Conservation (phyloP, 2,113 vertebrate genomes). For the Chaenocephalus aceratus region DNA sequence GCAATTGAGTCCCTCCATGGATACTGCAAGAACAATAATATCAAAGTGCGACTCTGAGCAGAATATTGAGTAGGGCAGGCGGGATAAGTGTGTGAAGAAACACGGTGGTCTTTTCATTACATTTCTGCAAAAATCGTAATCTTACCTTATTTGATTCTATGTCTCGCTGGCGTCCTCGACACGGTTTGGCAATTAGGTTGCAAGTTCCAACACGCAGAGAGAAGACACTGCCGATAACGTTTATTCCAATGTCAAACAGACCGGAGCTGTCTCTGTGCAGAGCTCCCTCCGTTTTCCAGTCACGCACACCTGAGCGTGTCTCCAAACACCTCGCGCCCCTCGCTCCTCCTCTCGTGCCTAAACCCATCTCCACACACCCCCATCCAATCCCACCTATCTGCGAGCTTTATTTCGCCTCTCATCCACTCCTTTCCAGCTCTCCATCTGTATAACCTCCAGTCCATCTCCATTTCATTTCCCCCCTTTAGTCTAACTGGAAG, state of each 20-base stretch:
- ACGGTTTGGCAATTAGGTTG: constrained; percentile 24
- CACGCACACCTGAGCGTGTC: constrained; percentile 82
- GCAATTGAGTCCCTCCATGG: not conserved
- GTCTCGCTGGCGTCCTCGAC: not conserved
- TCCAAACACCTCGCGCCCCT: constrained; percentile 69
- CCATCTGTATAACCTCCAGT: not conserved
- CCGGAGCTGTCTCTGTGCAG: constrained; percentile 44
- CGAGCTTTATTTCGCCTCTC: not conserved
- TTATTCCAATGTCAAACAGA: constrained; percentile 56
- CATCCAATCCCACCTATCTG: not conserved
- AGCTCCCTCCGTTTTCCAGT: constrained; percentile 79
- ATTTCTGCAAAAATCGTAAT: not conserved
- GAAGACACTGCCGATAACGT: constrained; percentile 10
- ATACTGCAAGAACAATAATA: not conserved
- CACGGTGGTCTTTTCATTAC: not conserved
- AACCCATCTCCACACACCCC: constrained; percentile 7
- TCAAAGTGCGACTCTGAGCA: constrained; percentile 42
- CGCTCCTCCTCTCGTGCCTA: constrained; percentile 37
- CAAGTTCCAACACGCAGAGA: constrained; percentile 34
- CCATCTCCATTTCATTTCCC: not conserved
- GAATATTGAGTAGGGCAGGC: not conserved
- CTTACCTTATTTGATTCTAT: constrained; percentile 55
- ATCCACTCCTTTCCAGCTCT: constrained; percentile 4
- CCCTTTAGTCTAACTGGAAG: too few relatives aligned
- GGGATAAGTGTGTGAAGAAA: not conserved